Evolutionary conservation across 2,113 vertebrate genomes (phyloP).

Genomic region (Engystomops pustulosus): DNA sequence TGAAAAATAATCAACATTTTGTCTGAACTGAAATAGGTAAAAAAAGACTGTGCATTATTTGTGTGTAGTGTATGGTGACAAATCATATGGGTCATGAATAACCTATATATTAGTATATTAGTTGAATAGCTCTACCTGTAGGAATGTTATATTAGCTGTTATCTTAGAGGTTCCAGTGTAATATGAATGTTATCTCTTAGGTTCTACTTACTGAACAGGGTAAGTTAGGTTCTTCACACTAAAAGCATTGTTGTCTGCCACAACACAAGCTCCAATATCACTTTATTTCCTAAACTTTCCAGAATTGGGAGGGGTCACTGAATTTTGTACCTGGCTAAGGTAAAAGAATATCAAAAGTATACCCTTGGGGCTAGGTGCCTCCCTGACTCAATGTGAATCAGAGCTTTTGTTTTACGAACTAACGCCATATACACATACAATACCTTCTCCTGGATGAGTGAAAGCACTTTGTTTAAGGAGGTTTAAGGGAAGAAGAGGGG

Average conservation of each 20-base stretch:
- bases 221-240: too few relatives aligned
- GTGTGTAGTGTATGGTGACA: too few relatives aligned
- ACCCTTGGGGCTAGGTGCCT: slow-evolving; percentile 38
- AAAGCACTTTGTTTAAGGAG: slow-evolving; percentile 27
- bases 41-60: too few relatives aligned
- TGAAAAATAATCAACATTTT: too few relatives aligned
- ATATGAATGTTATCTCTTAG: background rate
- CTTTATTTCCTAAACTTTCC: slow-evolving; percentile 32
- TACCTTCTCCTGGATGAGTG: slow-evolving; percentile 19
- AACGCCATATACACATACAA: slow-evolving; percentile 22
- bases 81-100: too few relatives aligned
- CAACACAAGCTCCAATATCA: slow-evolving; percentile 26
- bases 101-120: too few relatives aligned
- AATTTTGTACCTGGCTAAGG: slow-evolving; percentile 25
- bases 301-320: slow-evolving; percentile 28
- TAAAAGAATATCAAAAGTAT: slow-evolving; percentile 52
- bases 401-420: slow-evolving; percentile 54
- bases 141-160: background rate
- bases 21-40: too few relatives aligned
- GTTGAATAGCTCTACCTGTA: too few relatives aligned
- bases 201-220: background rate
- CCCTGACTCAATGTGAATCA: slow-evolving; percentile 58
- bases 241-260: slow-evolving; percentile 33
- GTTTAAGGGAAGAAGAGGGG: slow-evolving; percentile 28
- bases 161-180: background rate